A percentile compares a stretch with the other conserved stretches of the same genome.
These are phyloP conservation scores for Dreissena polymorpha DNA, from an alignment of 1,140 invertebrate genomes.

Conservation along the genomic window DNA sequence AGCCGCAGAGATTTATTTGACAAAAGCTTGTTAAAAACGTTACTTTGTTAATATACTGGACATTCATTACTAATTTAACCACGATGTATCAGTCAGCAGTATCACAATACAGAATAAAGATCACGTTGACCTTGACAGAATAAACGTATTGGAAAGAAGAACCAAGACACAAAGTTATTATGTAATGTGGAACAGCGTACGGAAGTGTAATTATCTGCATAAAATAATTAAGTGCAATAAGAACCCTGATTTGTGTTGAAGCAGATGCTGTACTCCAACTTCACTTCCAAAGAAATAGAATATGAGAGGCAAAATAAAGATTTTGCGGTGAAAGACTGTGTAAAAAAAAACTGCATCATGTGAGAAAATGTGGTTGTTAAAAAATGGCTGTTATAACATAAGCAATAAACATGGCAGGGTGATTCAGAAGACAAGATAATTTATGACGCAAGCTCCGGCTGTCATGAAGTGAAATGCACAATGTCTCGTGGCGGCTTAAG, in stretches of 20 bases:
- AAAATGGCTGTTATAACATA: neutral
- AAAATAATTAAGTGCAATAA: conserved; percentile 7
- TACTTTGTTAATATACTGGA: neutral
- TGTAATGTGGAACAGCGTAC: neutral
- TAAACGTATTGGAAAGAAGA: neutral
- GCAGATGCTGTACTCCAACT: neutral
- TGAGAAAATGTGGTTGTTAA: neutral
- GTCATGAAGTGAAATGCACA: neutral
- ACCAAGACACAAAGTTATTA: no score
- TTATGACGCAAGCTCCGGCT: neutral
- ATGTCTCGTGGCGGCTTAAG: neutral
- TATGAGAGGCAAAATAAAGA: conserved; percentile 1
- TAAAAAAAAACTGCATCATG: neutral
- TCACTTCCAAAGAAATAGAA: neutral
- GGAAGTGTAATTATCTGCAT: neutral
- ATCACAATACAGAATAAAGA: no score
- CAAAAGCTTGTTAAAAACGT: neutral
- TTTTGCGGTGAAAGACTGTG: neutral
- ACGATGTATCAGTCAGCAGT: no score
- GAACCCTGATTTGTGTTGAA: neutral
- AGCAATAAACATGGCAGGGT: no score
- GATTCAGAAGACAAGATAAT: neutral
- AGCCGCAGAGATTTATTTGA: neutral
- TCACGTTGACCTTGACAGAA: neutral
- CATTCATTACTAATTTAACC: neutral